A percentile compares a stretch with the other conserved stretches of the same genome.
These are phyloP conservation scores for Oreochromis mossambicus DNA, from an alignment of 2,797 vertebrate species.

Conservation along the genomic window DNA sequence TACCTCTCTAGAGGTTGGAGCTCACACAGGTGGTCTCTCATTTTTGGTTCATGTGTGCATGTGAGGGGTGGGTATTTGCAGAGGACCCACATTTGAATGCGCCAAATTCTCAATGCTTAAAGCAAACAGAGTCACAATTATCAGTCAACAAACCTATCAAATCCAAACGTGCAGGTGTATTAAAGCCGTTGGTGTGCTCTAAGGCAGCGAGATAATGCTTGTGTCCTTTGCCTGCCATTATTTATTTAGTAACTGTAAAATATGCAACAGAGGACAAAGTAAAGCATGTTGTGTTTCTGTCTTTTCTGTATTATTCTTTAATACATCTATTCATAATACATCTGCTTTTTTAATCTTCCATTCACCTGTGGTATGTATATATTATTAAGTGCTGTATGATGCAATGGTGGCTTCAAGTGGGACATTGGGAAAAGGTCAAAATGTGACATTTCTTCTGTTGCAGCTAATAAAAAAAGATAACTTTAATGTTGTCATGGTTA, in stretches of 20 bases:
- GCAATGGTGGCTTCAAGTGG: not conserved
- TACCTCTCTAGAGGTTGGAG: not conserved
- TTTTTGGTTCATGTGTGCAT: not conserved
- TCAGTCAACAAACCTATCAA: slow-evolving; percentile 23
- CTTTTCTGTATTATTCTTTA: not conserved
- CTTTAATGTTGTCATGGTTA: not conserved
- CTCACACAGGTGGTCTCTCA: not conserved
- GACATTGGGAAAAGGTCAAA: rapidly evolving
- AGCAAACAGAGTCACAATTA: not conserved
- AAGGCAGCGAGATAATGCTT: not conserved
- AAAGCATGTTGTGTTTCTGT: not conserved
- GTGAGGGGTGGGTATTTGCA: not conserved
- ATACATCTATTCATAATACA: not conserved
- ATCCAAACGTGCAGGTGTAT: slow-evolving; percentile 8
- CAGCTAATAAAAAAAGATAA: not conserved
- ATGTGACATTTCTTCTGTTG: rapidly evolving
- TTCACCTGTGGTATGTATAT: not conserved
- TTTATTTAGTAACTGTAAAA: not conserved
- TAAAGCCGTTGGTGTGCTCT: not conserved
- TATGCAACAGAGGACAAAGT: not conserved
- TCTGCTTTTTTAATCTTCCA: not conserved
- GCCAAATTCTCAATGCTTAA: not conserved
- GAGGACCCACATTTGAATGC: not conserved
- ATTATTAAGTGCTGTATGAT: not conserved
- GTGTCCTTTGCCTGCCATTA: not conserved